phyloP scores from a whole-genome alignment of 1,140 invertebrate genomes.

The Tribolium castaneum region DNA sequence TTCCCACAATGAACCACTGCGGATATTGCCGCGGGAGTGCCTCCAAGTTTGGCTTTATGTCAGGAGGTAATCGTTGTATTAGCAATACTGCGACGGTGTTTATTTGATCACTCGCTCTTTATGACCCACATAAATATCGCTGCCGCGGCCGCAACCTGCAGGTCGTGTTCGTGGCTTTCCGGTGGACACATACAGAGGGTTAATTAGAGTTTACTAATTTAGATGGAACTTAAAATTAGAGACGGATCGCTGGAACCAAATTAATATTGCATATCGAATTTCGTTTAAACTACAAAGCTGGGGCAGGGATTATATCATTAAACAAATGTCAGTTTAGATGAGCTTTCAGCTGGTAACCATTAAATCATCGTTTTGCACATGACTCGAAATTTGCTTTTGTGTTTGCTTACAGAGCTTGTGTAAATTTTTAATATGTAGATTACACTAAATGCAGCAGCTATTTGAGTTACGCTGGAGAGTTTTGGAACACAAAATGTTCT shows the following conservation, averaged over 20 bases:
- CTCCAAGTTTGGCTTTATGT: background rate
- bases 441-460: no score
- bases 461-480: no score
- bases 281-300: background rate
- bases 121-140: background rate
- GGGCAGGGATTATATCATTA: background rate
- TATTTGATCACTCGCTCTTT: background rate
- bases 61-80: background rate
- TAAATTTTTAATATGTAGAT: no score
- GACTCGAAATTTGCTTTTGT: background rate
- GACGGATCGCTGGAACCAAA: no score
- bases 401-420: background rate
- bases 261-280: background rate
- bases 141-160: background rate
- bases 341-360: background rate
- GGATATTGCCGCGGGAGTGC: constrained; percentile 9
- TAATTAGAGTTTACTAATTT: background rate
- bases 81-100: background rate
- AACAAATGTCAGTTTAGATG: background rate
- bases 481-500: background rate
- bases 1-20: constrained; percentile 4
- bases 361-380: background rate
- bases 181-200: background rate
- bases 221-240: background rate
- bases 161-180: background rate